phyloP scores from a whole-genome alignment of 2,797 vertebrate genomes.

The Acomys russatus region DNA sequence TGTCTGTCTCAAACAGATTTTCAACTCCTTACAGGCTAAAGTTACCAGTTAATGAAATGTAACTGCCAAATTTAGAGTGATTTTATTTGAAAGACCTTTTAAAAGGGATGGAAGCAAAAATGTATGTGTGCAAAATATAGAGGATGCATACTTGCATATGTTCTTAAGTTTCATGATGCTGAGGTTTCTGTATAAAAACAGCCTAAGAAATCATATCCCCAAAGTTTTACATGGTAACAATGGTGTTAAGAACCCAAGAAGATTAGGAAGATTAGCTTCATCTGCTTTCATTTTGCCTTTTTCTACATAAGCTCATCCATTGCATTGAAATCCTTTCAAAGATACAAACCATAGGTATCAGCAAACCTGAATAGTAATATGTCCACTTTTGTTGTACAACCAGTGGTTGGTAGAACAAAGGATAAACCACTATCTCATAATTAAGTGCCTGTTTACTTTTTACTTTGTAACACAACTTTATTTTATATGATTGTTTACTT shows the following conservation, averaged over 20 bases:
- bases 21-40: not conserved
- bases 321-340: not conserved
- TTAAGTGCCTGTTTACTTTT: not conserved
- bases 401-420: not conserved
- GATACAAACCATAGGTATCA: not conserved
- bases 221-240: not conserved
- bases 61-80: not conserved
- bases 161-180: slow-evolving; percentile 20
- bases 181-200: slow-evolving; percentile 18
- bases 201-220: not conserved
- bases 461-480: not conserved
- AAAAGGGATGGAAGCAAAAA: not conserved
- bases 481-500: not conserved
- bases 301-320: not conserved
- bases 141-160: not conserved
- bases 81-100: slow-evolving; percentile 46
- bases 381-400: not conserved
- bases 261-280: not conserved
- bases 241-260: not conserved
- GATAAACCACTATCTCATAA: not conserved
- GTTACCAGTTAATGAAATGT: not conserved
- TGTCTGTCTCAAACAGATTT: slow-evolving; percentile 12
- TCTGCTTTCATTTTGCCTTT: not conserved
- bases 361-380: not conserved
- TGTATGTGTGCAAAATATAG: not conserved